Evolutionary conservation across 2,888 invertebrate genomes (phyloP).

Genomic region (Cosmia pyralina): DNA sequence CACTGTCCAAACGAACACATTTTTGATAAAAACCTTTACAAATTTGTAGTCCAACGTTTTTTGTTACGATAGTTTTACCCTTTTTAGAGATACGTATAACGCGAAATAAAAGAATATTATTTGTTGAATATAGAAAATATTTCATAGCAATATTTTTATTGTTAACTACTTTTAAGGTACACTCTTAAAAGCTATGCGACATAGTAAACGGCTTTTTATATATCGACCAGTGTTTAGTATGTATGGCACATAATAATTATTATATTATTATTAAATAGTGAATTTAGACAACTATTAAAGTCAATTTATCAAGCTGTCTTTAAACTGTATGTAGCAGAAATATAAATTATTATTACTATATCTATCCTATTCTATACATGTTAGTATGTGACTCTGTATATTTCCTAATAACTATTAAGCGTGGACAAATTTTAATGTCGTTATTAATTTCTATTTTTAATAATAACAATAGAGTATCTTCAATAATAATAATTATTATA

Average conservation of each 20-base stretch:
- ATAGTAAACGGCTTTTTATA: conserved; percentile 74
- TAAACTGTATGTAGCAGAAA: conserved; percentile 67
- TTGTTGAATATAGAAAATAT: conserved; percentile 79
- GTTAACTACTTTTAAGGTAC: conserved; percentile 89
- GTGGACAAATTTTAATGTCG: conserved; percentile 68
- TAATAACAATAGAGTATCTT: conserved; percentile 65
- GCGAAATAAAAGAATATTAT: conserved; percentile 72
- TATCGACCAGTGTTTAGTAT: conserved; percentile 78
- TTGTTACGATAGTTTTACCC: conserved; percentile 82
- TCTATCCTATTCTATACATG: conserved; percentile 70
- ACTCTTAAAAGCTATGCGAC: conserved; percentile 78
- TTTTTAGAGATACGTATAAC: conserved; percentile 79
- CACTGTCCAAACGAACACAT: conserved; percentile 73
- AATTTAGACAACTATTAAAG: conserved; percentile 65
- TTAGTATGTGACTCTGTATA: conserved; percentile 75
- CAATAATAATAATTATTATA: conserved; percentile 61
- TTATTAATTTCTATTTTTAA: conserved; percentile 67
- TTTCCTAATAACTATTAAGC: conserved; percentile 65
- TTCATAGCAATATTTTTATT: conserved; percentile 84
- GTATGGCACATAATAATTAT: conserved; percentile 66
- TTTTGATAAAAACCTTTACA: conserved; percentile 88
- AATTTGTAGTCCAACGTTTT: conserved; percentile 80
- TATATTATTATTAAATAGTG: conserved; percentile 63
- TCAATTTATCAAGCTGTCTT: conserved; percentile 73
- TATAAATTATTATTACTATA: conserved; percentile 58